Percentiles rank a stretch among this genome's conserved stretches.
Evolutionary conservation across 2,888 invertebrate species (phyloP).

Genomic region (Elmis aenea): DNA sequence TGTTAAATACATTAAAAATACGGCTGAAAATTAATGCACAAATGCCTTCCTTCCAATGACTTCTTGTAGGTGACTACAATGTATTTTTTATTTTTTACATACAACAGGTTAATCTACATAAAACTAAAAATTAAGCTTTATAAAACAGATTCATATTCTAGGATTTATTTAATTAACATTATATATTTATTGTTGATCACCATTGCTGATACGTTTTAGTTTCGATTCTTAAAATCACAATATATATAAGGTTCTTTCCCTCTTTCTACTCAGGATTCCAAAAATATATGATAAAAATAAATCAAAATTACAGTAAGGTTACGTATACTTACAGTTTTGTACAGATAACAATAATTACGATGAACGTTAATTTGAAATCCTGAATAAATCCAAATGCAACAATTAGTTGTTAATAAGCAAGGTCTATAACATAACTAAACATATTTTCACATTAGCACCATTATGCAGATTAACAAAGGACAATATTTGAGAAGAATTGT

Average conservation of each 20-base stretch:
- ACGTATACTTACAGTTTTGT: too few species aligned
- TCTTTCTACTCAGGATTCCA: neutral
- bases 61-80: too few species aligned
- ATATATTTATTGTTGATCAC: constrained; percentile 43
- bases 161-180: constrained; percentile 16
- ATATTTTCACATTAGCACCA: constrained; percentile 39
- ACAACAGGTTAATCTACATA: constrained; percentile 8
- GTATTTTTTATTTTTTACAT: too few species aligned
- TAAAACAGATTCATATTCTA: constrained; percentile 27
- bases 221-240: constrained; percentile 46
- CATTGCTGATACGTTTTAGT: constrained; percentile 49
- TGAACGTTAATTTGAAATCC: neutral
- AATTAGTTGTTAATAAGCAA: constrained; percentile 27
- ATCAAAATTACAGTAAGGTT: too few species aligned
- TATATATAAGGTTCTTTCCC: too few species aligned
- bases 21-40: constrained; percentile 16
- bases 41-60: too few species aligned
- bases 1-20: constrained; percentile 24
- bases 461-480: too few species aligned
- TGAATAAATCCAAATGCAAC: constrained; percentile 5
- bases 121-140: constrained; percentile 29
- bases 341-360: neutral
- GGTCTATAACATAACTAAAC: constrained; percentile 17
- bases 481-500: too few species aligned
- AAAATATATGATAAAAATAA: neutral